Evolutionary conservation across 2,113 vertebrate genomes (phyloP).

Genomic region (Grammatotria lemairii): DNA sequence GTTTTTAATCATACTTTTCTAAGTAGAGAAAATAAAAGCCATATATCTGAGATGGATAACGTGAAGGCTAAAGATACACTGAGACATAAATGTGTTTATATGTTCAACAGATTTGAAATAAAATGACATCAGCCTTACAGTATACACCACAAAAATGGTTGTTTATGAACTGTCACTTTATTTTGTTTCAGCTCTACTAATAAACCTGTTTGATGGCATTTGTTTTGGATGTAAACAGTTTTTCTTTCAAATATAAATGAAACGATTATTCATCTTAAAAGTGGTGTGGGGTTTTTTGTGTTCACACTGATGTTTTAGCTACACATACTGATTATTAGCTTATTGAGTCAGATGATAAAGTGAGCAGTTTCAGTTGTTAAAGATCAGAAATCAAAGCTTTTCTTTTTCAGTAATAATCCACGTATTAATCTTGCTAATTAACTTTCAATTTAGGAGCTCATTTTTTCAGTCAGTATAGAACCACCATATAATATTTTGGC

Average conservation of each 20-base stretch:
- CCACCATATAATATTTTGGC: not conserved
- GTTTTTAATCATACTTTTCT: slow-evolving; percentile 77
- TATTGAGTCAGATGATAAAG: not conserved
- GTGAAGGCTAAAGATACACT: slow-evolving; percentile 36
- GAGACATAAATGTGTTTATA: slow-evolving; percentile 33
- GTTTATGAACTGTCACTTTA: slow-evolving; percentile 30
- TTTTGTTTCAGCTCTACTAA: slow-evolving; percentile 52
- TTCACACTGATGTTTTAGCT: not conserved
- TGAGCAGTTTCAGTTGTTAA: rapidly evolving
- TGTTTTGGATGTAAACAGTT: not conserved
- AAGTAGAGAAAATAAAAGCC: slow-evolving; percentile 73
- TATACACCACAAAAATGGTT: slow-evolving; percentile 12
- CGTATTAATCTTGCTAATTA: not conserved
- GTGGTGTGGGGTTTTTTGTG: not conserved
- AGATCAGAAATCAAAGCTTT: not conserved
- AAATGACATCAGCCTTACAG: slow-evolving; percentile 16
- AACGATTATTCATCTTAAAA: not conserved
- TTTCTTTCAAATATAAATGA: not conserved
- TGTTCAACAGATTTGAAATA: slow-evolving; percentile 34
- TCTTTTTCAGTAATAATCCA: not conserved
- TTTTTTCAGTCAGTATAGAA: not conserved
- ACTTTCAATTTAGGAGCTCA: not conserved
- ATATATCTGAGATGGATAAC: slow-evolving; percentile 67
- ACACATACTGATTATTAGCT: not conserved
- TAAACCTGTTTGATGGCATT: slow-evolving; percentile 53